Conservation (phyloP, 2,888 invertebrate species). For the Himalopsyche anomala region DNA sequence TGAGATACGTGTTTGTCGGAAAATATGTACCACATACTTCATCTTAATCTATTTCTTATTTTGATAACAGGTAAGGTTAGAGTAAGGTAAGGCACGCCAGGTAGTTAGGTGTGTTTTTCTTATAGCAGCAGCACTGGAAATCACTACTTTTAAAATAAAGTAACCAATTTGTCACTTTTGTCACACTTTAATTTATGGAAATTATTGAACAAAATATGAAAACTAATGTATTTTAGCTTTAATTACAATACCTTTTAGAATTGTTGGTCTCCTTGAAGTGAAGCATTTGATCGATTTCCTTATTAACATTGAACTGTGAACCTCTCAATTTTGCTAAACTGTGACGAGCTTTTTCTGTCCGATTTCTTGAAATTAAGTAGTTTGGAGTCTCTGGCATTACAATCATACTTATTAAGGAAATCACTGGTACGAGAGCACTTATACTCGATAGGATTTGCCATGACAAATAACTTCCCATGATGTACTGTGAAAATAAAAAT, state of each 20-base stretch:
- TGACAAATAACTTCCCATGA: conserved; percentile 77
- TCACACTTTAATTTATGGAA: too few species aligned
- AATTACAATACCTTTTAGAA: conserved; percentile 74
- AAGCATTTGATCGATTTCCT: conserved; percentile 79
- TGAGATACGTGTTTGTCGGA: too few species aligned
- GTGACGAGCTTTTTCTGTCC: conserved; percentile 78
- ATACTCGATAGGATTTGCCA: conserved; percentile 82
- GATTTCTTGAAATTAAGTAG: conserved; percentile 80
- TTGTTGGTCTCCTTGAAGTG: conserved; percentile 81
- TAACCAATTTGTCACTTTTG: too few species aligned
- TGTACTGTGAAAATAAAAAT: conserved; percentile 73
- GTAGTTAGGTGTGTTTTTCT: too few species aligned
- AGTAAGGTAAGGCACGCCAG: too few species aligned
- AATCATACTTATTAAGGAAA: conserved; percentile 79
- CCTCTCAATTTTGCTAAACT: conserved; percentile 79
- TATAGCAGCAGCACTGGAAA: too few species aligned
- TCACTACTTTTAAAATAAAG: too few species aligned
- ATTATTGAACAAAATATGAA: too few species aligned
- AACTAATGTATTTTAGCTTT: too few species aligned
- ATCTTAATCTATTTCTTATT: too few species aligned
- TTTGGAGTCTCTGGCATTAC: conserved; percentile 85
- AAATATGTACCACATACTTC: too few species aligned
- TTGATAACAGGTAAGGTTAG: too few species aligned
- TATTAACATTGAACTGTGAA: conserved; percentile 79
- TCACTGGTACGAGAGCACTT: conserved; percentile 79